phyloP scores from a whole-genome alignment of 2,797 vertebrate genomes.

The Esox lucius region DNA sequence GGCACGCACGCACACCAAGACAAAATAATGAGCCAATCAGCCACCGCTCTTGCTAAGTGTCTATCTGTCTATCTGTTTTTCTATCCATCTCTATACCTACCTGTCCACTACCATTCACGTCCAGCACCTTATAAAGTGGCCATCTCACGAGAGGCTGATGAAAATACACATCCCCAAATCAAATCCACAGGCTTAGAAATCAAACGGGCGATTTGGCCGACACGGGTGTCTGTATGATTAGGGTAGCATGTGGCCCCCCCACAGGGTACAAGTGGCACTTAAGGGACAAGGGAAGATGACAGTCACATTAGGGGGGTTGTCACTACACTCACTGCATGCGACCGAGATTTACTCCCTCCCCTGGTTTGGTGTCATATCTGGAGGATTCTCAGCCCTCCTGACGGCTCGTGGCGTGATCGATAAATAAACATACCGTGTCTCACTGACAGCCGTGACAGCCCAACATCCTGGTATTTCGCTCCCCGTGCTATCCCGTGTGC shows the following conservation, averaged over 20 bases:
- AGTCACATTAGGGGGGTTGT: conserved; percentile 45
- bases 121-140: not conserved
- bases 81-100: not conserved
- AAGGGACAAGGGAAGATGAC: not conserved
- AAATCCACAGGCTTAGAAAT: not conserved
- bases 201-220: not conserved
- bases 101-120: not conserved
- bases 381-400: conserved; percentile 57
- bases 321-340: conserved; percentile 25
- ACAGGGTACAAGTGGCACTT: not conserved
- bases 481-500: conserved; percentile 16
- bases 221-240: not conserved
- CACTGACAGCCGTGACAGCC: conserved; percentile 1
- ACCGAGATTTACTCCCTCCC: conserved; percentile 57
- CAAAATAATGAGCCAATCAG: not conserved
- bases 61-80: not conserved
- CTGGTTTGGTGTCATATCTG: conserved; percentile 33
- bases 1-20: not conserved
- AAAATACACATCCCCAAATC: conserved; percentile 1
- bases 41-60: not conserved
- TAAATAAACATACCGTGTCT: conserved; percentile 29
- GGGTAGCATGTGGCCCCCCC: not conserved
- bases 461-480: conserved; percentile 21
- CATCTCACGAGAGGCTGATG: not conserved
- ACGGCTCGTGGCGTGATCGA: conserved; percentile 60